Percentiles rank a stretch among this genome's conserved stretches.
Evolutionary conservation across 2,888 invertebrate species (phyloP).

Genomic region (Alloplasta piceator): DNA sequence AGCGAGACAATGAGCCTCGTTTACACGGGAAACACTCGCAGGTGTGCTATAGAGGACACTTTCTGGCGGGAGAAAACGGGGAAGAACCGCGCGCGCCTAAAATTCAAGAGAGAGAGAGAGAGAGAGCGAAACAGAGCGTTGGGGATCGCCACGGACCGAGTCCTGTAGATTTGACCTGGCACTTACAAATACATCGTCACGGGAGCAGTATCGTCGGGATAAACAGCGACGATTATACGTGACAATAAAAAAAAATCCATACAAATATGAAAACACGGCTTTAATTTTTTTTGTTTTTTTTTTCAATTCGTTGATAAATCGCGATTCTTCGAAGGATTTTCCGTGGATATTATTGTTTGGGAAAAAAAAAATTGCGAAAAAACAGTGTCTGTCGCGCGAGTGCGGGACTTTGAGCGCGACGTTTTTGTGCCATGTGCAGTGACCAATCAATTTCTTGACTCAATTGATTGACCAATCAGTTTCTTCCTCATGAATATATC

Average conservation of each 20-base stretch:
- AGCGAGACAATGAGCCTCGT: slow-evolving; percentile 2
- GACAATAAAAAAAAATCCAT: background rate
- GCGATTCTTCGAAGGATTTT: too few species aligned
- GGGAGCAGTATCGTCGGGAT: slow-evolving; percentile 44
- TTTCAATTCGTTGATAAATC: too few species aligned
- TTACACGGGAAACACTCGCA: background rate
- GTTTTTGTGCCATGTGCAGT: slow-evolving; percentile 59
- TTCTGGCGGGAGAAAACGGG: slow-evolving; percentile 18
- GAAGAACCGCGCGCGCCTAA: slow-evolving; percentile 1
- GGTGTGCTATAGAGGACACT: background rate
- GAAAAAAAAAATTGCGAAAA: too few species aligned
- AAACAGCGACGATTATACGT: background rate
- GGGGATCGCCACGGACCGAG: slow-evolving; percentile 51
- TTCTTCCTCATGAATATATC: too few species aligned
- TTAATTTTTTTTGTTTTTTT: too few species aligned
- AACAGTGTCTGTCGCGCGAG: background rate
- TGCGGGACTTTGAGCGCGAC: background rate
- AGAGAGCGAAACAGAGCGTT: slow-evolving; percentile 32
- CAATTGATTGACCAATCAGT: slow-evolving; percentile 12
- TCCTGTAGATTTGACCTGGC: slow-evolving; percentile 44
- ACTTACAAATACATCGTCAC: slow-evolving; percentile 62
- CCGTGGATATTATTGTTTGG: too few species aligned
- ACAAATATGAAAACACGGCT: background rate
- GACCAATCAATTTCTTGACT: slow-evolving; percentile 14
- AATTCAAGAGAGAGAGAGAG: background rate